Evolutionary conservation across 2,113 vertebrate genomes (phyloP), one percentile per base, ranked within the genome.

Genomic region (Stegostoma tigrinum): DNA sequence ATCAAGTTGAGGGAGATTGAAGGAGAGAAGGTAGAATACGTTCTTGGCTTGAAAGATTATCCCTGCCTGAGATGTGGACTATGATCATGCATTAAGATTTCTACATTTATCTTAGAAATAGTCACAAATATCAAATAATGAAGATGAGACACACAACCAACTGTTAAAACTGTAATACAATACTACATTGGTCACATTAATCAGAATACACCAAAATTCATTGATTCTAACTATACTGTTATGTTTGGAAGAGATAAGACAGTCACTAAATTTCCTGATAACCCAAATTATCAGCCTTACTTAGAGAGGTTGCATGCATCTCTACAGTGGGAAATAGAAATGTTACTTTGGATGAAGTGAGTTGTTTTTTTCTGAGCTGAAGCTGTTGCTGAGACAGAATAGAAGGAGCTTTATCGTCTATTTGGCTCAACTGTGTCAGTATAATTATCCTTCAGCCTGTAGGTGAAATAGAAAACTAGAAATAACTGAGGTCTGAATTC

Each of bases 251-350:
- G 45, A 45, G 12, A n/a, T 68, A 94, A 14, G 19, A 48, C 24
- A 27, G 94, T 72, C 67, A 72, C 67, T 34, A 48, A 95, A 72
- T 45, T 52, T 70, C 23, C 10, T 95, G 67, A 95, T 45, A 72
- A 52, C 67, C 23, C 52, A 48, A 95, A 27, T 27, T 95, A 67
- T 95, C 94, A 72, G 30, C 27, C 67, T 94, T 67, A 42, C n/a
- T 95, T 17, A 72, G 4, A 95, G 34, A 95, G 24, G 67, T 10
- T 67, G 72, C 42, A 95, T 17, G 67, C 14, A 72, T 52, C n/a
- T 66, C 61, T 66, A 38, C 6, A 72, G 94, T 48, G 94, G 42
- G 42, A 95, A 95, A 72, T 95, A 67, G 94, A 72, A 95, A 95
- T 95, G 94, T 72, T 23, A 52, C 42, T 52, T 70, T 72, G 42